Conservation (phyloP, 2,888 invertebrate genomes). For the Athetis lepigone region DNA sequence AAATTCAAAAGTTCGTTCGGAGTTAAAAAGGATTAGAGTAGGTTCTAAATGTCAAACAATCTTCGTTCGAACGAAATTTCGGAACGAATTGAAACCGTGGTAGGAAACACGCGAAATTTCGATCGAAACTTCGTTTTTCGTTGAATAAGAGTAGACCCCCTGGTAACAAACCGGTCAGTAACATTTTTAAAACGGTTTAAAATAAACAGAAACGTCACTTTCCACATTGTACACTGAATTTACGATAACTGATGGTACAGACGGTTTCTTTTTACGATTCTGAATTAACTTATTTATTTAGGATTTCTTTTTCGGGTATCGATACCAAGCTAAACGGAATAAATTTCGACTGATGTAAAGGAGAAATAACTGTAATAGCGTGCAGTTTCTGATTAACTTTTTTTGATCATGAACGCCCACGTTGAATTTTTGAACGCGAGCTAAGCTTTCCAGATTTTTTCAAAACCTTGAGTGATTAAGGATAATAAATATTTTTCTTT, state of each 20-base stretch:
- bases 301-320: constrained; percentile 45
- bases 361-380: constrained; percentile 41
- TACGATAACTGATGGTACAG: constrained; percentile 46
- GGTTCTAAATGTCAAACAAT: too few relatives aligned
- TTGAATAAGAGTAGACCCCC: too few relatives aligned
- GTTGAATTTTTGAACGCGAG: constrained; percentile 34
- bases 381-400: constrained; percentile 55
- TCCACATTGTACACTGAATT: constrained; percentile 42
- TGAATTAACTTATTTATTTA: constrained; percentile 54
- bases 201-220: constrained; percentile 49
- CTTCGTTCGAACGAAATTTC: too few relatives aligned
- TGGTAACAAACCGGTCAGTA: constrained; percentile 31
- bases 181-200: constrained; percentile 38
- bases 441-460: constrained; percentile 27
- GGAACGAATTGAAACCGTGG: too few relatives aligned
- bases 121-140: too few relatives aligned
- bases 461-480: background rate
- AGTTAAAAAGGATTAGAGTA: too few relatives aligned
- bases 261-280: constrained; percentile 38
- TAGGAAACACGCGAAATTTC: too few relatives aligned
- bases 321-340: constrained; percentile 31
- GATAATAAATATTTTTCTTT: constrained; percentile 5
- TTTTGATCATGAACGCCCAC: constrained; percentile 52
- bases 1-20: too few relatives aligned
- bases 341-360: constrained; percentile 34